Conservation (phyloP, 2,888 invertebrate genomes). For the Stenotaenia linearis region DNA sequence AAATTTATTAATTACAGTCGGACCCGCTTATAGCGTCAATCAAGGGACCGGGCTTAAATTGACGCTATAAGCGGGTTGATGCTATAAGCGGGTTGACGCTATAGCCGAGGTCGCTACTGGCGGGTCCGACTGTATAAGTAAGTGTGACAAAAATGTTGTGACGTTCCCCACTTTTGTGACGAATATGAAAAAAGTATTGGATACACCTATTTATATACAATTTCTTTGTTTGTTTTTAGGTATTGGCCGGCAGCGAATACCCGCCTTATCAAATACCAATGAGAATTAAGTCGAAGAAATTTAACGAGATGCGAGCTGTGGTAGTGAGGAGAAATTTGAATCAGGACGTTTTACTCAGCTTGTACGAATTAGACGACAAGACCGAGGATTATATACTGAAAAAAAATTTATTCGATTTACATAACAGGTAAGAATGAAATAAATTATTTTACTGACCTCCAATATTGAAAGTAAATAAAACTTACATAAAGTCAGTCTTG, state of each 20-base stretch:
- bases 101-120: no score
- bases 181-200: no score
- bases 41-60: no score
- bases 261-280: not conserved
- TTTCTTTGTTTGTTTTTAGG: no score
- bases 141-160: no score
- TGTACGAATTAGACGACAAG: not conserved
- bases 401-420: not conserved
- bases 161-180: no score
- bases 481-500: not conserved
- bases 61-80: no score
- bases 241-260: not conserved
- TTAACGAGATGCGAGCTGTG: not conserved
- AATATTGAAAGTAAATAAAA: not conserved
- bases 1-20: no score
- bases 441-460: not conserved
- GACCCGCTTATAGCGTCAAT: no score
- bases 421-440: not conserved
- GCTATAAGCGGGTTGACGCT: no score
- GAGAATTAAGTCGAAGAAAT: slow-evolving; percentile 2
- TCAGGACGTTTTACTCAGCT: not conserved
- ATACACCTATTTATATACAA: no score
- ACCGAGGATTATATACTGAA: not conserved
- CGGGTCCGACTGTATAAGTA: no score
- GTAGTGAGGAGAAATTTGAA: not conserved